Evolutionary conservation across 2,113 vertebrate species (phyloP).

Genomic region (Gallinago undulata): DNA sequence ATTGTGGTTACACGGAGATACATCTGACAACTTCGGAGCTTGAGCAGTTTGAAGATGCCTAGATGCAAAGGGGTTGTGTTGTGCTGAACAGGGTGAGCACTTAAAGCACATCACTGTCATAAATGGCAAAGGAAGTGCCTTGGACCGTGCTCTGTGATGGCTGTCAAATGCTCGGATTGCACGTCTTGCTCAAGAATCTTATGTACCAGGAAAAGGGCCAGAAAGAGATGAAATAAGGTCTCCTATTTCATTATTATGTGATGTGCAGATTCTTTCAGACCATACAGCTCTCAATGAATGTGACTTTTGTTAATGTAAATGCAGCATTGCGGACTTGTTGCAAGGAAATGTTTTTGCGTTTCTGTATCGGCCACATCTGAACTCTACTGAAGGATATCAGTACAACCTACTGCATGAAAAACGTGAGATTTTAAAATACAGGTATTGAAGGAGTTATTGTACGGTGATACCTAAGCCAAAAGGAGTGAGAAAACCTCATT

Average conservation of each 20-base stretch:
- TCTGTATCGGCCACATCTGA: background rate
- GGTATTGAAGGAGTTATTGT: background rate
- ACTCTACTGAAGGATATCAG: background rate
- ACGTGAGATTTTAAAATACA: background rate
- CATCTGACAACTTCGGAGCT: background rate
- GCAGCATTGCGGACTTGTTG: accelerated
- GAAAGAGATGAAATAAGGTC: background rate
- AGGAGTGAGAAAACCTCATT: background rate
- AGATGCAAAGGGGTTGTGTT: accelerated
- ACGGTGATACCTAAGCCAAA: background rate
- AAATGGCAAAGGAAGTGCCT: background rate
- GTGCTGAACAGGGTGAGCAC: background rate
- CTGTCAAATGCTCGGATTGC: background rate
- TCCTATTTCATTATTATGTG: background rate
- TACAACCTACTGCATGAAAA: background rate
- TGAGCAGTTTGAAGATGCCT: background rate
- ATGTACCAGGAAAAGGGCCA: background rate
- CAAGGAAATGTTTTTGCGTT: background rate
- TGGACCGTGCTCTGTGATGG: background rate
- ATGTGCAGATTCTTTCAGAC: background rate
- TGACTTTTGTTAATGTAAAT: background rate
- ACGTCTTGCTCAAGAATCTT: background rate
- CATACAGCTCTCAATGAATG: accelerated
- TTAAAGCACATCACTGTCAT: background rate
- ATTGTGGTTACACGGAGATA: background rate